Base-by-base conservation (phyloP, 2,888 invertebrate genomes). In the Gymnocheta viridis region DNA sequence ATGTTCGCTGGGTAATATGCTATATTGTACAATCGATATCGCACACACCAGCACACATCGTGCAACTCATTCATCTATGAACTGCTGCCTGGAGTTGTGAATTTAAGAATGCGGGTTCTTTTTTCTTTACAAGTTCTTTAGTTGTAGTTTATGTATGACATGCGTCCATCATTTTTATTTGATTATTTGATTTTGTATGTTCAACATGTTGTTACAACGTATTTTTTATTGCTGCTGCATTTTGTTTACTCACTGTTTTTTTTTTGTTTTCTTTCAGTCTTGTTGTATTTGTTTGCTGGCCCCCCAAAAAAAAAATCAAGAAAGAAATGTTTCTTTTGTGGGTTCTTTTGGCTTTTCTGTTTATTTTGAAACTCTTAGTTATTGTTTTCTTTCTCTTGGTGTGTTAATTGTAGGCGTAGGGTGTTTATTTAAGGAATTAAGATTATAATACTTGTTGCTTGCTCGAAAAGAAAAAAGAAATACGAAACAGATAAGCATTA, bases 181-280 rank as follows among this genome's bases (percentile, higher is more conserved):
- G 80, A 83, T 80, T 83, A 80, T 80, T 83, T 83, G 80, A 83
- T 83, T 83, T 80, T 58, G 70, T 80, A 80, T 83, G 83, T 83
- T 83, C 64, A 80, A 83, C 83, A 80, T 80, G 83, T 80, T 83
- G 73, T 74, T 70, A 66, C 66, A 77, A 66, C 58, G 64, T 58
- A 60, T 44, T 76, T 74, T 79, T 83, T 76, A 80, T 76, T 70
- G 76, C 83, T 83, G 83, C 70, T 83, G 83, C 64, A 69, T 44
- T 66, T 72, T 80, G 72, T 80, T 80, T 76, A 82, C 47, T 47
- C n/a, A n/a, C n/a, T n/a, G n/a, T n/a, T n/a, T n/a, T n/a, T 72
- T 56, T 54, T 44, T 12, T 62, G 9, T 19, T 60, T 60, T 49
- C 27, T 27, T 38, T 70, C 44, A 32, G 29, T 60, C 67, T 17